These are phyloP conservation scores for Augochlorella aurata DNA, from an alignment of 2,888 invertebrate genomes.

Conservation along the genomic window DNA sequence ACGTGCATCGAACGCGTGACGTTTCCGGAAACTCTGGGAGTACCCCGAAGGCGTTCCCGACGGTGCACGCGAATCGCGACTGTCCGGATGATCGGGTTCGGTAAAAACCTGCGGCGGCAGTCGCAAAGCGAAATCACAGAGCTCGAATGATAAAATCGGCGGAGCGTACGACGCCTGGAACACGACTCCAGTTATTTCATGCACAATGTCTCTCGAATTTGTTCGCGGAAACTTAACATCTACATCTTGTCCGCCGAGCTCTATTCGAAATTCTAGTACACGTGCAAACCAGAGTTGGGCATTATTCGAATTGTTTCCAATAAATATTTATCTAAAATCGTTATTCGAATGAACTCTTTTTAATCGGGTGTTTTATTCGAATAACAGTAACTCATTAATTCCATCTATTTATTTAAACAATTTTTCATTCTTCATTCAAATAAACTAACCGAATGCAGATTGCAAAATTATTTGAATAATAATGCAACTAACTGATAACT, in stretches of 20 bases:
- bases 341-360: no score
- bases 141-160: conserved; percentile 23
- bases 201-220: background rate
- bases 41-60: conserved; percentile 33
- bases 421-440: no score
- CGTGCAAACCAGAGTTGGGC: background rate
- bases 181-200: conserved; percentile 24
- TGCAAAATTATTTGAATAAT: no score
- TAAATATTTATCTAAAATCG: no score
- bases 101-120: conserved; percentile 17
- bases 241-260: background rate
- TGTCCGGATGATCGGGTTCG: conserved; percentile 55
- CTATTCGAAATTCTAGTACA: background rate
- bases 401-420: no score
- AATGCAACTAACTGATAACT: no score
- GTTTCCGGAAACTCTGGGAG: conserved; percentile 52
- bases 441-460: no score
- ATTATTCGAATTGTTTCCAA: no score
- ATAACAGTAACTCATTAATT: no score
- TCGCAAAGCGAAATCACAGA: conserved; percentile 37
- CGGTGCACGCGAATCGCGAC: conserved; percentile 24
- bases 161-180: conserved; percentile 18
- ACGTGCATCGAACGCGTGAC: conserved; percentile 34
- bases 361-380: no score
- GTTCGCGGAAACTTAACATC: background rate